Conservation (phyloP, 2,113 vertebrate genomes). For the Sceloporus undulatus region DNA sequence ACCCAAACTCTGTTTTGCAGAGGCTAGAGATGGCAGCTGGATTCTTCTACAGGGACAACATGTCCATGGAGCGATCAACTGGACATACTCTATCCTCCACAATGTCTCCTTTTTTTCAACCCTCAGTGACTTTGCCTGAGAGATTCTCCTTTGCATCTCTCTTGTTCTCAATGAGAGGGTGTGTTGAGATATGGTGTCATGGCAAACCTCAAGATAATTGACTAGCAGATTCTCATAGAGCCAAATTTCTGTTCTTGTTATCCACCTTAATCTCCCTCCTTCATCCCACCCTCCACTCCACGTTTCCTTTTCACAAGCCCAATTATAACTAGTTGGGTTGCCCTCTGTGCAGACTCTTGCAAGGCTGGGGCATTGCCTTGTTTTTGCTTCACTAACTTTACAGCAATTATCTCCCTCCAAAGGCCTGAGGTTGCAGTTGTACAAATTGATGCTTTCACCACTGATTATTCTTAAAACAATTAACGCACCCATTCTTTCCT, state of each 20-base stretch:
- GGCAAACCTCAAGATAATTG: not conserved
- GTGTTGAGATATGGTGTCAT: not conserved
- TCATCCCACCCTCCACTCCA: not conserved
- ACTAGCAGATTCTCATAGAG: not conserved
- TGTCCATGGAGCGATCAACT: not conserved
- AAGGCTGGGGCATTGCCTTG: not conserved
- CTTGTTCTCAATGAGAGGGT: not conserved
- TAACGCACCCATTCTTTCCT: not conserved
- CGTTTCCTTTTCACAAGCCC: not conserved
- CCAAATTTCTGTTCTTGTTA: not conserved
- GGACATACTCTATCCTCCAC: not conserved
- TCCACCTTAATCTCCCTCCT: not conserved
- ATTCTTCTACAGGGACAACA: not conserved
- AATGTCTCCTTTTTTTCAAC: not conserved
- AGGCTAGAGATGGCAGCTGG: not conserved
- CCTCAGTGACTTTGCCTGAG: not conserved
- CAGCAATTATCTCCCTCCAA: constrained; percentile 29
- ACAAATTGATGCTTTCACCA: constrained; percentile 21
- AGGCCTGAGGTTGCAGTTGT: constrained; percentile 6
- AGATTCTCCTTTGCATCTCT: not conserved
- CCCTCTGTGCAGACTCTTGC: constrained; percentile 6
- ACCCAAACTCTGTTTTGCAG: not conserved
- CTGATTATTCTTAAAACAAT: constrained; percentile 17
- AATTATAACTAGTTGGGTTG: not conserved
- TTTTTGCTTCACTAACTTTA: constrained; percentile 20